A percentile compares a stretch with the other conserved stretches of the same genome.
Conservation (phyloP, 2,888 invertebrate species). For the Leptinotarsa rubiginosa region DNA sequence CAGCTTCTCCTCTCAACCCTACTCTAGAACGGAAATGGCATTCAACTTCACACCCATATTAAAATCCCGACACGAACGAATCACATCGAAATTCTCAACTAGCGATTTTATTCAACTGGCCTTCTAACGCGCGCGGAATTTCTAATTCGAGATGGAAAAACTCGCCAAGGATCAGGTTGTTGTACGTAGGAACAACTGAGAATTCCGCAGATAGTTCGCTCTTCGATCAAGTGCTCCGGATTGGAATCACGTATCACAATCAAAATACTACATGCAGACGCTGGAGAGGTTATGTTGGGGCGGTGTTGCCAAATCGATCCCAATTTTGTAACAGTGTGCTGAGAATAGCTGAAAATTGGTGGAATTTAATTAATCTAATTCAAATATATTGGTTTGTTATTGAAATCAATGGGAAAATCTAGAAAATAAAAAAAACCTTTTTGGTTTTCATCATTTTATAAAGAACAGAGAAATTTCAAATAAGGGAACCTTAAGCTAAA, state of each 20-base stretch:
- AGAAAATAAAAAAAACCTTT: too few species aligned
- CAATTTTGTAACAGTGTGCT: background rate
- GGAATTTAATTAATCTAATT: too few species aligned
- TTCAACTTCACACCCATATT: constrained; percentile 23
- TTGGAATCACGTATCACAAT: constrained; percentile 43
- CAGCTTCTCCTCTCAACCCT: background rate
- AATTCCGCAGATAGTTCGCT: constrained; percentile 37
- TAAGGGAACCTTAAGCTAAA: too few species aligned
- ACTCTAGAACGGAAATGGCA: constrained; percentile 19
- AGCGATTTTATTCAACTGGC: constrained; percentile 14
- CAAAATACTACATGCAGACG: constrained; percentile 38
- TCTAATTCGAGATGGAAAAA: constrained; percentile 27
- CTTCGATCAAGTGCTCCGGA: constrained; percentile 42
- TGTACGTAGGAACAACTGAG: constrained; percentile 24
- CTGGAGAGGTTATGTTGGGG: background rate
- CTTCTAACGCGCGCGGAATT: constrained; percentile 16
- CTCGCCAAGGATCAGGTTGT: constrained; percentile 23
- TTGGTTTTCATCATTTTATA: too few species aligned
- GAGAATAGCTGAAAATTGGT: too few species aligned
- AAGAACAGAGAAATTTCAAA: too few species aligned
- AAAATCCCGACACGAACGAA: constrained; percentile 15
- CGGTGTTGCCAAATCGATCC: background rate
- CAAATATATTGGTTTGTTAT: too few species aligned
- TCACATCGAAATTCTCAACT: constrained; percentile 18
- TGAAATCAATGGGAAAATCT: too few species aligned